Percentiles rank a stretch among this genome's conserved stretches.
These are phyloP conservation scores for Leucophenga maculata DNA, from an alignment of 2,888 invertebrate genomes.

Conservation along the genomic window DNA sequence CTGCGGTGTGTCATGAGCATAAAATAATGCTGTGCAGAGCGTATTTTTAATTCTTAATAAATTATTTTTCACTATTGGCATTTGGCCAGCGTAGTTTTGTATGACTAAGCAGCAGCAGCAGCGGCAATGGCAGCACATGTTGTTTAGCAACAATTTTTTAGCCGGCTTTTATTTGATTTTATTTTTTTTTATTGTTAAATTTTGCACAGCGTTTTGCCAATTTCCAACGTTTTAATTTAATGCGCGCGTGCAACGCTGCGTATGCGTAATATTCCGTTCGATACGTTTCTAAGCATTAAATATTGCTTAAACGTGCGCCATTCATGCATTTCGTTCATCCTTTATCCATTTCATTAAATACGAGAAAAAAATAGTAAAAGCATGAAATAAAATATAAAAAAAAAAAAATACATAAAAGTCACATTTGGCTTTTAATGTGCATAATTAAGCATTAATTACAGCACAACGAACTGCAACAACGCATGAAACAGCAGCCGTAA, in stretches of 20 bases:
- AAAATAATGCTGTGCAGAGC: too few species aligned
- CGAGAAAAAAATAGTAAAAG: neutral
- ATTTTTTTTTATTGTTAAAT: too few species aligned
- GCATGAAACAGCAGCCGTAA: neutral
- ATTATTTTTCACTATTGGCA: too few species aligned
- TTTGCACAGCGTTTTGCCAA: constrained; percentile 33
- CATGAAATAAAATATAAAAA: constrained; percentile 26
- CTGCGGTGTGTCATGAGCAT: too few species aligned
- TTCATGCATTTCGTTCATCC: neutral
- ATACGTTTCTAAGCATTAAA: neutral
- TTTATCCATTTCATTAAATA: constrained; percentile 16
- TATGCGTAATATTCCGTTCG: constrained; percentile 26
- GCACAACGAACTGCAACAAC: neutral
- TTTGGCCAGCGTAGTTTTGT: too few species aligned
- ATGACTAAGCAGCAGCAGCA: too few species aligned
- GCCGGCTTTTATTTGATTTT: too few species aligned
- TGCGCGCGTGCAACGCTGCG: constrained; percentile 37
- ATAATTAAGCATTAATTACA: constrained; percentile 65
- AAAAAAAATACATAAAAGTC: too few species aligned
- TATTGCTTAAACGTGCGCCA: neutral
- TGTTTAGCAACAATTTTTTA: too few species aligned
- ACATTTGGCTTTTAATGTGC: constrained; percentile 64
- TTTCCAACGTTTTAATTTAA: constrained; percentile 47
- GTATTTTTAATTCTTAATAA: too few species aligned
- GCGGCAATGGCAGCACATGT: too few species aligned